Percentiles rank a stretch among this genome's conserved stretches.
These are phyloP conservation scores for Wasmannia auropunctata DNA, from an alignment of 1,140 invertebrate genomes.

Conservation along the genomic window DNA sequence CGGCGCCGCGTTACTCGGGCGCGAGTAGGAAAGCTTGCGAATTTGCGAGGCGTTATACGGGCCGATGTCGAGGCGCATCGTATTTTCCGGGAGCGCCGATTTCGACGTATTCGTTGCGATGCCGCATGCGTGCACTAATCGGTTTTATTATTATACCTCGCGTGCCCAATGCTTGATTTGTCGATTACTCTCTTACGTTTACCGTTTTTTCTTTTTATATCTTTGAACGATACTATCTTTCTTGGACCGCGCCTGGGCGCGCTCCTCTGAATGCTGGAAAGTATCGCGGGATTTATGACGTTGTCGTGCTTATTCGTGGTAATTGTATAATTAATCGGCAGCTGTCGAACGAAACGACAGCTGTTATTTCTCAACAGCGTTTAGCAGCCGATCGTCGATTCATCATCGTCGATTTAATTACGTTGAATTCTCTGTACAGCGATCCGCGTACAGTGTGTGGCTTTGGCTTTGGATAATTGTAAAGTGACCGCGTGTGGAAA, in stretches of 20 bases:
- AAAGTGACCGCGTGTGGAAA: conserved; percentile 14
- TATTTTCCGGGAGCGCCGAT: conserved; percentile 48
- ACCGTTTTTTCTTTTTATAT: background rate
- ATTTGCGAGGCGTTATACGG: conserved; percentile 46
- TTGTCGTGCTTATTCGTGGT: conserved; percentile 6
- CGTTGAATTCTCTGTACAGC: conserved; percentile 46
- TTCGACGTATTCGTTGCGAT: conserved; percentile 55
- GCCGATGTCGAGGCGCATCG: conserved; percentile 36
- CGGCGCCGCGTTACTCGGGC: background rate
- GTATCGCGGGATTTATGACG: background rate
- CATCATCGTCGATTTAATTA: conserved; percentile 47
- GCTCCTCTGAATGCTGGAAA: background rate
- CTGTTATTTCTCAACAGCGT: no score
- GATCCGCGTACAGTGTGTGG: conserved; percentile 33
- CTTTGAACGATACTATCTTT: conserved; percentile 5
- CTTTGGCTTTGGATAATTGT: background rate
- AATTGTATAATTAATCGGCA: conserved; percentile 10
- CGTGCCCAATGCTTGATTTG: conserved; percentile 38
- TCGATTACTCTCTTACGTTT: conserved; percentile 6
- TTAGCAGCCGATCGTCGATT: no score
- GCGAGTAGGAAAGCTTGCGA: conserved; percentile 10
- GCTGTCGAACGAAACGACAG: background rate
- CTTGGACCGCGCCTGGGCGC: background rate
- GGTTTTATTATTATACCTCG: conserved; percentile 16
- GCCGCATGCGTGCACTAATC: conserved; percentile 26